Conservation (phyloP, 2,888 invertebrate genomes). For the Nymphalis c-album region DNA sequence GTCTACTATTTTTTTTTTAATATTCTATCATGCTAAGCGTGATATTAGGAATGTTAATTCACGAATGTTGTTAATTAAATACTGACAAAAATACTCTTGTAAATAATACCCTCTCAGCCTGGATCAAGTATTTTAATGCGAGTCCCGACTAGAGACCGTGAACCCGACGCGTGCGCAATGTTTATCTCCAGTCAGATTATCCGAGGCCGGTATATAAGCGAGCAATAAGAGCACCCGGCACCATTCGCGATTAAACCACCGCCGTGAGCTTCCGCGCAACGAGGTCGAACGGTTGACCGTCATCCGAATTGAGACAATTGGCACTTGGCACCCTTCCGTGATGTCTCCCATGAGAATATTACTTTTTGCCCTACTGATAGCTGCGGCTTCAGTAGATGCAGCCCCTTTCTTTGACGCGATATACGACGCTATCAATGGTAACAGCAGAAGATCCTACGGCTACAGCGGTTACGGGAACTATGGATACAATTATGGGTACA, state of each 20-base stretch:
- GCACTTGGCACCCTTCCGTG: conserved; percentile 68
- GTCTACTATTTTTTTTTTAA: no score
- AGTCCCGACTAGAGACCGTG: conserved; percentile 76
- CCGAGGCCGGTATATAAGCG: conserved; percentile 80
- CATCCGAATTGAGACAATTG: conserved; percentile 73
- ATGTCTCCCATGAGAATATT: conserved; percentile 60
- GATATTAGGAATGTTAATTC: background rate
- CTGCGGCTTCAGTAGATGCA: conserved; percentile 52
- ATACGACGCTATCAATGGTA: conserved; percentile 72
- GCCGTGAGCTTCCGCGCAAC: conserved; percentile 70
- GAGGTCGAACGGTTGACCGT: conserved; percentile 67
- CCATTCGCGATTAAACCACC: conserved; percentile 76
- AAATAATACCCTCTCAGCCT: conserved; percentile 35
- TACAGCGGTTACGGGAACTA: conserved; percentile 59
- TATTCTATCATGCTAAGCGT: background rate
- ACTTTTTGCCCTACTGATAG: conserved; percentile 48
- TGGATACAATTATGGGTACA: conserved; percentile 52
- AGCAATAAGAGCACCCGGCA: conserved; percentile 68
- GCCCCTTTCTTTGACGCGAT: conserved; percentile 76
- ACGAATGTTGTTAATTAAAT: background rate
- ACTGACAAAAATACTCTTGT: background rate
- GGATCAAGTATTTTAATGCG: conserved; percentile 43
- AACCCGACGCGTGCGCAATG: conserved; percentile 69
- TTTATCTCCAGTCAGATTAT: conserved; percentile 72
- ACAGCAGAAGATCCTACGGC: conserved; percentile 65